Base-by-base conservation (phyloP, 1,140 invertebrate genomes). In the Eriocheir sinensis region DNA sequence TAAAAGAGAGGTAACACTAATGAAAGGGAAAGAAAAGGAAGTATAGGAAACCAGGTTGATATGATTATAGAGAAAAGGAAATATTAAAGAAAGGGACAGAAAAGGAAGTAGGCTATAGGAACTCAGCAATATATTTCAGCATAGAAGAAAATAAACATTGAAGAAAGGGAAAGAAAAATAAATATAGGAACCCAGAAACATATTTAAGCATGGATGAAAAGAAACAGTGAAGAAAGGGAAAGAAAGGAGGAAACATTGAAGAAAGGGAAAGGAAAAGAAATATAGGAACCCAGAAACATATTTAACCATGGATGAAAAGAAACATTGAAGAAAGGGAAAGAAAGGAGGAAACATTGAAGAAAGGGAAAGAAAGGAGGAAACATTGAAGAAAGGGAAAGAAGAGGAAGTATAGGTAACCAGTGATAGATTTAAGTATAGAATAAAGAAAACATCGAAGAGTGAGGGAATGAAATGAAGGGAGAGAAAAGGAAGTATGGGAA, bases 1-100 rank as follows among this genome's bases (percentile, higher is more conserved):
- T 27, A 96, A 79, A 95, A 36, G 94, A 80, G 86, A 36, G 81
- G 72, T 95, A 38, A 72, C 15, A 72, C 15, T 15, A 72, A 72
- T 15, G 15, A 72, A 72, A 72, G n/a, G n/a, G n/a, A 72, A 72
- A 72, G n/a, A 72, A 72, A 72, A 72, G n/a, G n/a, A 72, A 72
- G n/a, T 15, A 72, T 15, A 72, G n/a, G n/a, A 72, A 72, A 72
- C 15, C 15, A 72, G n/a, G n/a, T 15, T 15, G n/a, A 72, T 15
- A 72, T 15, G n/a, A 72, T 15, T 15, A 15, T 15, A 72, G n/a
- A 72, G n/a, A 72, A 72, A 72, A 72, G n/a, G n/a, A 72, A 72
- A 72, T 15, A 72, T 15, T 15, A 15, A 72, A 72, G n/a, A 72
- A 72, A 72, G n/a, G n/a, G n/a, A 15, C 15, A 72, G n/a, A 72